phyloP scores from a whole-genome alignment of 2,797 vertebrate genomes.

The Coracias cyanogaster region DNA sequence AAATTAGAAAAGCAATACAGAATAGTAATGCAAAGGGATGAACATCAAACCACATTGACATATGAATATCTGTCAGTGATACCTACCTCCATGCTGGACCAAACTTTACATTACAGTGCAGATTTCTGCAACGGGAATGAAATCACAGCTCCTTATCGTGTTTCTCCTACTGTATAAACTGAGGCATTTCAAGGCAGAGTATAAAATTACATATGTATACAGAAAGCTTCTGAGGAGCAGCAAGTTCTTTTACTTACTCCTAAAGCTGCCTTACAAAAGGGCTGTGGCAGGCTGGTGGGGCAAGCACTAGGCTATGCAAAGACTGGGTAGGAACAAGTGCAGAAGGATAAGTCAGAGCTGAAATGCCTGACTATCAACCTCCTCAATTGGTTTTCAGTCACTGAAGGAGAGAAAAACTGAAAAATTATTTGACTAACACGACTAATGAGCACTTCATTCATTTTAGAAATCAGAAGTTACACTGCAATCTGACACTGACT shows the following conservation, averaged over 20 bases:
- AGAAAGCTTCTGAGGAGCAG: neutral
- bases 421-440: neutral
- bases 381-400: neutral
- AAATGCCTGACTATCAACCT: neutral
- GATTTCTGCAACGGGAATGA: neutral
- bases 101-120: neutral
- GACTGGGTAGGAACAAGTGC: neutral
- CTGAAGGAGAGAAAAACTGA: neutral
- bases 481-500: neutral
- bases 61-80: neutral
- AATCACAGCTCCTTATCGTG: neutral
- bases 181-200: neutral
- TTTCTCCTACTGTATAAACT: neutral
- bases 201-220: neutral
- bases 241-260: neutral
- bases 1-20: neutral
- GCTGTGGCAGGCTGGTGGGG: neutral
- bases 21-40: neutral
- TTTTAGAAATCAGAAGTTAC: neutral
- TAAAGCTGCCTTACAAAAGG: neutral
- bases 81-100: neutral
- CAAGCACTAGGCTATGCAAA: neutral
- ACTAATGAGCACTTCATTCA: neutral
- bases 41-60: neutral
- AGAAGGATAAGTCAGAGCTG: neutral